Percentiles rank a stretch among this genome's conserved stretches.
Evolutionary conservation across 1,140 invertebrate species (phyloP).

Genomic region (Tetranychus cinnabarinus): DNA sequence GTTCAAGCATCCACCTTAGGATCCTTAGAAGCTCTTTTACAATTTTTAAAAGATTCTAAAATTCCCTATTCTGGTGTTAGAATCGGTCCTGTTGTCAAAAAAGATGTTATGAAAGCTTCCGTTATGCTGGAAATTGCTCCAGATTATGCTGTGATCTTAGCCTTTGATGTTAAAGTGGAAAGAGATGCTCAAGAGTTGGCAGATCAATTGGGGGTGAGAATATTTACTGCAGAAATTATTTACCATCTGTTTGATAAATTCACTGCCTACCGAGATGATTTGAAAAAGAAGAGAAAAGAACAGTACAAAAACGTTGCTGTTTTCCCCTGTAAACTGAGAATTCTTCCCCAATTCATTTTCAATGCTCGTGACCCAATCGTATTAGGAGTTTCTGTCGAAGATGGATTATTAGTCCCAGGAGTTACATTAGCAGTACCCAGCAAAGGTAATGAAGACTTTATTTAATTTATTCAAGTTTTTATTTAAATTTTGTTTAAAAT

Average conservation of each 20-base stretch:
- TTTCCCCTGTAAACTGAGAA: constrained; percentile 83
- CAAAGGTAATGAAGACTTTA: constrained; percentile 39
- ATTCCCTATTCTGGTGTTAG: constrained; percentile 96
- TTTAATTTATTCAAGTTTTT: neutral
- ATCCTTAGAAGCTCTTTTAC: constrained; percentile 84
- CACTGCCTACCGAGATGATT: constrained; percentile 70
- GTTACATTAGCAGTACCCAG: constrained; percentile 89
- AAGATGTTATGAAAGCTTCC: constrained; percentile 97
- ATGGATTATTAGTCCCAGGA: constrained; percentile 79
- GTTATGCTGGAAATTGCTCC: constrained; percentile 95
- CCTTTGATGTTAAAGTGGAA: constrained; percentile 97
- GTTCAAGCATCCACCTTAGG: constrained; percentile 97
- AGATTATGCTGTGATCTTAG: constrained; percentile 90
- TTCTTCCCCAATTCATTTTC: constrained; percentile 76
- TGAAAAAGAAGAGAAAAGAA: constrained; percentile 75
- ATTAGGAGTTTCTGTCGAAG: constrained; percentile 81
- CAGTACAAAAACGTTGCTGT: constrained; percentile 89
- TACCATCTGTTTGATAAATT: constrained; percentile 99
- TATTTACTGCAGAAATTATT: constrained; percentile 98
- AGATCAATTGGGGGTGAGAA: constrained; percentile 73
- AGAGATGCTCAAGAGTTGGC: constrained; percentile 90
- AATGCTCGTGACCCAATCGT: constrained; percentile 95
- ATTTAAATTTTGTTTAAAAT: neutral
- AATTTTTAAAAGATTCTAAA: constrained; percentile 79
- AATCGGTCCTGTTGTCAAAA: constrained; percentile 96